Evolutionary conservation across 2,113 vertebrate genomes (phyloP).

Genomic region (Bettongia penicillata): DNA sequence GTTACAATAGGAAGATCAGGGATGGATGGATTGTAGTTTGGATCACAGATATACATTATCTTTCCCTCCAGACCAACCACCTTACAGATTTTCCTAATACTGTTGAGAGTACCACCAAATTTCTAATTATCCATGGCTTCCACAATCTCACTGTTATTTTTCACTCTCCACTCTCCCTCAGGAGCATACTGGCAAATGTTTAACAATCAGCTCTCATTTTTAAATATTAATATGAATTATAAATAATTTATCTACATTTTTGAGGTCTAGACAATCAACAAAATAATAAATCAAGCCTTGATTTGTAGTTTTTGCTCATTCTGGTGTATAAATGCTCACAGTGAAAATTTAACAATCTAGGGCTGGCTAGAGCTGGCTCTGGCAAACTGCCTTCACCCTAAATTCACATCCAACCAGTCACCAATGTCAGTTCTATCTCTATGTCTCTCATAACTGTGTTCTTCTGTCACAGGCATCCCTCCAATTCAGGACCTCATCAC

Average conservation of each 20-base stretch:
- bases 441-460: background rate
- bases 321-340: background rate
- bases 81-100: background rate
- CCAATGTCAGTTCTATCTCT: background rate
- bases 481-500: background rate
- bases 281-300: background rate
- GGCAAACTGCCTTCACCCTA: background rate
- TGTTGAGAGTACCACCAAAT: background rate
- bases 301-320: background rate
- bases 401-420: background rate
- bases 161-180: background rate
- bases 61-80: background rate
- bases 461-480: background rate
- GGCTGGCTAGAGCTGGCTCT: background rate
- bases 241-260: background rate
- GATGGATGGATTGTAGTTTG: background rate
- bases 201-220: background rate
- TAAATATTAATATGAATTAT: background rate
- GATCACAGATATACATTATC: background rate
- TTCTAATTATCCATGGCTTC: background rate
- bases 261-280: background rate
- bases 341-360: background rate
- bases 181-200: background rate
- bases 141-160: background rate
- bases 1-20: background rate